Evolutionary conservation across 2,888 invertebrate species (phyloP), one percentile per base, ranked within the genome.

Genomic region (Agrotis clavis): DNA sequence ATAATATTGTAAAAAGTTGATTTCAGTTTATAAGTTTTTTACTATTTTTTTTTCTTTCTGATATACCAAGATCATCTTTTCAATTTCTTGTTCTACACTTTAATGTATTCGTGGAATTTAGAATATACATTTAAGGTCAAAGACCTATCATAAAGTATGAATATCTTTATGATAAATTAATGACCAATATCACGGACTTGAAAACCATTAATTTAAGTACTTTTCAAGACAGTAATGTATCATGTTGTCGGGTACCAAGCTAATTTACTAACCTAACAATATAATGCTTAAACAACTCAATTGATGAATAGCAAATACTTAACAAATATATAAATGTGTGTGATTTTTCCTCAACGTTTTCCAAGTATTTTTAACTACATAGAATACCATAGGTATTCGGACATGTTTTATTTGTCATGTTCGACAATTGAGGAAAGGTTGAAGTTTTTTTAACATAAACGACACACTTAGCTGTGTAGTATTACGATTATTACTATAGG

Each of bases 91-190:
- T 54, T 56, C 47, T 51, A 63, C 41, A 62, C 25, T 47, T 48
- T 13, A 57, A 61, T 45, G 16, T 53, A 57, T 69, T 74, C 51
- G 51, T 71, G 57, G 57, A 71, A 74, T 82, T 66, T 54, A 64
- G 50, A 67, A 66, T 64, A 64, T 25, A 56, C 64, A 67, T 74
- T 47, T 69, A 66, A 11, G 81, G 74, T 83, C 82, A 83, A 80
- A 71, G 73, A 77, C 74, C 71, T 57, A 25, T 45, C 50, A 41
- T 35, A 6, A 71, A 19, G 11, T 25, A 13, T 50, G 53, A 13
- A 70, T 65, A 63, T 77, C 62, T 59, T 47, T 56, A 53, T 53
- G 68, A 60, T 69, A 70, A 63, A 63, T 35, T n/a, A 70, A 63
- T 71, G 11, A 35, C 14, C 51, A 54, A 60, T 21, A 45, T 54